phyloP scores from a whole-genome alignment of 2,113 vertebrate genomes.

The Pluvianellus socialis region DNA sequence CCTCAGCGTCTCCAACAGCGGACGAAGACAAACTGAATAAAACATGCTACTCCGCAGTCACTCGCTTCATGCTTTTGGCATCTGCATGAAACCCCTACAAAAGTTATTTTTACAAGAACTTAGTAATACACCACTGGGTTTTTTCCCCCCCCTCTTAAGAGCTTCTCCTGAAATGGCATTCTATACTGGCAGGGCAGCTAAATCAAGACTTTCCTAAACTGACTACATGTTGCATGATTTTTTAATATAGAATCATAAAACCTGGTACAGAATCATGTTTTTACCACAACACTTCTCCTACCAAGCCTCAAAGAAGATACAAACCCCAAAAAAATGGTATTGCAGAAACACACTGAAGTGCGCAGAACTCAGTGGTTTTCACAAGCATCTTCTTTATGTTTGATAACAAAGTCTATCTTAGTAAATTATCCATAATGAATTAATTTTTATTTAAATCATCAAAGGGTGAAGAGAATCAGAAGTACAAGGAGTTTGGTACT shows the following conservation, averaged over 20 bases:
- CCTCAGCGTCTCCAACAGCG: neutral
- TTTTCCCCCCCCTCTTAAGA: neutral
- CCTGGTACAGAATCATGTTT: neutral
- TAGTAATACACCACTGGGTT: neutral
- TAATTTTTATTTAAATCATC: neutral
- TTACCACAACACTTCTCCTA: neutral
- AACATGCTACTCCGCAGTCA: neutral
- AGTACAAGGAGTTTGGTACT: neutral
- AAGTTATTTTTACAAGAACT: neutral
- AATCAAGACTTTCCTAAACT: neutral
- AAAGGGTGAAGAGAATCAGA: neutral
- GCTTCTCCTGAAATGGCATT: neutral
- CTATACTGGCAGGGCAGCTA: neutral
- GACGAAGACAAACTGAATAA: neutral
- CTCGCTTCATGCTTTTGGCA: neutral
- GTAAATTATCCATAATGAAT: neutral
- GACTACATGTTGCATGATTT: neutral
- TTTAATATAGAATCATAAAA: neutral
- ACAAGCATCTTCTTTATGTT: neutral
- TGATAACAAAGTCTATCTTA: neutral
- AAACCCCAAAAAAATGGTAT: neutral
- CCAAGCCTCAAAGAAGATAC: neutral
- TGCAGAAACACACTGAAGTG: neutral
- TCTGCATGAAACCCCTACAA: neutral
- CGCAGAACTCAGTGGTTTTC: accelerated